Evolutionary conservation across 1,140 invertebrate genomes (phyloP).

Genomic region (Drosophila biarmipes): DNA sequence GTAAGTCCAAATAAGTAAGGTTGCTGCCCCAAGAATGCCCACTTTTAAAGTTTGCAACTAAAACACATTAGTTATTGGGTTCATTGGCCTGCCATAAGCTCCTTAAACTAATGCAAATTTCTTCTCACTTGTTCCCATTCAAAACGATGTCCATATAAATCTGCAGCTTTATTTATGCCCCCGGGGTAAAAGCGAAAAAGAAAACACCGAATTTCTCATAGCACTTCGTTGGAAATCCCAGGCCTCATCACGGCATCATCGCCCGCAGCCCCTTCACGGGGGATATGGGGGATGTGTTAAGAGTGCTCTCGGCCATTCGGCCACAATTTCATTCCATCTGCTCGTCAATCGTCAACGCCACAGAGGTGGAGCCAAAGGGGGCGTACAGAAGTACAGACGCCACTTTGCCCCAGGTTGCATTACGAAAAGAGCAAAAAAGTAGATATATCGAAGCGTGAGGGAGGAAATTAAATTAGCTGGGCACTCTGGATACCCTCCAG

Average conservation of each 20-base stretch:
- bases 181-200: neutral
- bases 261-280: conserved; percentile 17
- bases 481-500: conserved; percentile 4
- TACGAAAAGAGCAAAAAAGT: conserved; percentile 46
- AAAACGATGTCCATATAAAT: conserved; percentile 36
- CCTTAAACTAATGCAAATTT: conserved; percentile 40
- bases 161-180: conserved; percentile 1
- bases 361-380: neutral
- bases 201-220: conserved; percentile 25
- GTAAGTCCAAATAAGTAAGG: conserved; percentile 11
- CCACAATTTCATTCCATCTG: conserved; percentile 52
- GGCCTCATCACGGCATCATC: conserved; percentile 35
- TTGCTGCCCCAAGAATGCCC: neutral
- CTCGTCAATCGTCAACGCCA: conserved; percentile 55
- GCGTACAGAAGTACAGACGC: conserved; percentile 45
- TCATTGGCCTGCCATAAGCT: conserved; percentile 38
- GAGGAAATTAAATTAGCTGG: neutral
- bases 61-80: conserved; percentile 17
- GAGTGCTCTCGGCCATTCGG: conserved; percentile 39
- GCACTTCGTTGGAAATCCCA: conserved; percentile 38
- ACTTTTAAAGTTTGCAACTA: conserved; percentile 2
- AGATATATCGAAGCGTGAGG: conserved; percentile 17
- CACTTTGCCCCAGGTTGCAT: conserved; percentile 56
- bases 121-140: conserved; percentile 19
- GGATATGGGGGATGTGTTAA: conserved; percentile 16